Evolutionary conservation across 1,140 invertebrate genomes (phyloP), one percentile per base, ranked within the genome.

Genomic region (Matsumurasca onukii): DNA sequence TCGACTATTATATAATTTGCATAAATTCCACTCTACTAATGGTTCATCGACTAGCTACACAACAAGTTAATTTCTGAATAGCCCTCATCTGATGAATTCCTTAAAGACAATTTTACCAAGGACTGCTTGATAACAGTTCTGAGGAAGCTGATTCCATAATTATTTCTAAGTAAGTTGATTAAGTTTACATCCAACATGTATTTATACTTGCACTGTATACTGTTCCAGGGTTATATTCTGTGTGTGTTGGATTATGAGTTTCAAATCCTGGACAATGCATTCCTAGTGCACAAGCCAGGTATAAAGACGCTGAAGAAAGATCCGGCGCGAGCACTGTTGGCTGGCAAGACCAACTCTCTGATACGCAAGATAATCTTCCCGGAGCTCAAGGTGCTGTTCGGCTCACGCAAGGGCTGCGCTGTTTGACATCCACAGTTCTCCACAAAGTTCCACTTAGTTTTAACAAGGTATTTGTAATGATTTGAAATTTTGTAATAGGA

Each of bases 231-330:
- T 69, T 95, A 95, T 79, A 86, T 90, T 39, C 82, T 95, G 51
- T 95, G 93, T 79, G 90, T 93, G 2, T 80, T 92, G 74, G 89
- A 95, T 78, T 95, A 95, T 76, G 92, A 95, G 74, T 94, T 95
- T 77, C 86, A 94, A 77, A 94, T 95, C 72, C 76, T 96, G 73
- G 91, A 95, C 79, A 95, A 95, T 77, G 92, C 91, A 5, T 95
- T 94, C 78, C 82, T 95, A 15, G 91, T 93, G 2, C 93, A 95
- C 79, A 88, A 91, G 69, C 93, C 93, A 0, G 92, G 92, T 22
- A 93, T 94, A 61, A 94, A 94, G 76, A 85, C 88, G 29, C 86
- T 88, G 75, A 89, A 88, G 75, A 91, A 89, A 76, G 90, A 94
- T 75, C 81, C 86, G 17, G 88, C 88, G 68, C 79, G 92, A 27